phyloP scores from a whole-genome alignment of 2,797 vertebrate species.

The Rhabdomys pumilio region DNA sequence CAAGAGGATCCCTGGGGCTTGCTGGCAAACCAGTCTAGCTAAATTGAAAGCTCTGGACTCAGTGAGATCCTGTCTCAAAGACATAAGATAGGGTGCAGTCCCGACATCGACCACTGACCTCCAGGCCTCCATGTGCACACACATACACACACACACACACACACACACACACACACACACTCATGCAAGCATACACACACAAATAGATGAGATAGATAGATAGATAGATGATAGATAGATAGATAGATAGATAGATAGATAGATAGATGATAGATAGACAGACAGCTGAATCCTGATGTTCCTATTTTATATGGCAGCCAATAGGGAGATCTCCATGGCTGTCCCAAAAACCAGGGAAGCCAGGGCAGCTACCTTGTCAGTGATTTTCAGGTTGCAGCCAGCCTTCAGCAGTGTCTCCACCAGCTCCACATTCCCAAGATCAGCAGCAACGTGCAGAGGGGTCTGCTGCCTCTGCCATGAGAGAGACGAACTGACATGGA shows the following conservation, averaged over 20 bases:
- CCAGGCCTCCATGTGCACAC: neutral
- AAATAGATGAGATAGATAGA: neutral
- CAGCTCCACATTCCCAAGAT: slow-evolving; percentile 93
- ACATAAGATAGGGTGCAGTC: neutral
- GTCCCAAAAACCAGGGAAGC: neutral
- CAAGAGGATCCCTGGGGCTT: neutral
- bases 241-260: neutral
- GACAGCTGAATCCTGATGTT: neutral
- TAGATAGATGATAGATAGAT: neutral
- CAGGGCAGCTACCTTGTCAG: slow-evolving; percentile 90
- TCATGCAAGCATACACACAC: fast-evolving
- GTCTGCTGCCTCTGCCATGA: slow-evolving; percentile 93
- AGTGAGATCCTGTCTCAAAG: neutral
- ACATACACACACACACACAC: no score
- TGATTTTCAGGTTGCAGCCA: slow-evolving; percentile 90
- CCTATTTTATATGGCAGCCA: neutral
- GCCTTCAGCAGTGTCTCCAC: slow-evolving; percentile 94
- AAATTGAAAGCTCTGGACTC: neutral
- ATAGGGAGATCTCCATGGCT: neutral
- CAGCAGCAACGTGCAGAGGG: slow-evolving; percentile 93
- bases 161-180: neutral
- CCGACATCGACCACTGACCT: neutral
- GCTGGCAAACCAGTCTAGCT: neutral
- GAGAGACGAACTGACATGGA: neutral
- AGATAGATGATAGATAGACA: neutral